Evolutionary conservation across 2,113 vertebrate species (phyloP).

Genomic region (Anhinga rufa): DNA sequence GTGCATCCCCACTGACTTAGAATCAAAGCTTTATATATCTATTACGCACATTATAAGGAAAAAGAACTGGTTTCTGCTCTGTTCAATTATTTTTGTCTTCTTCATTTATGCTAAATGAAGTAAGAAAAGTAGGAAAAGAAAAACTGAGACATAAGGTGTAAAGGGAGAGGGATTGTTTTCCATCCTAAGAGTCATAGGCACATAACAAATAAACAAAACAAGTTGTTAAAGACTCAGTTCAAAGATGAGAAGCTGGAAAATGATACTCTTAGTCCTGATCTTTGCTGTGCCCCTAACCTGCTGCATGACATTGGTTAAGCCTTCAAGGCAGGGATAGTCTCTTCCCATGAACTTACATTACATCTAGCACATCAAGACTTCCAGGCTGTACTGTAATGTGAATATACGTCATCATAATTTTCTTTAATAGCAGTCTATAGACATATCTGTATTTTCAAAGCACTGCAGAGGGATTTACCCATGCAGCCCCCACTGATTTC

Average conservation of each 20-base stretch:
- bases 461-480: background rate
- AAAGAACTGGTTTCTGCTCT: background rate
- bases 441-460: background rate
- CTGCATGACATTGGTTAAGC: background rate
- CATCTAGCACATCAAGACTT: background rate
- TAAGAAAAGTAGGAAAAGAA: background rate
- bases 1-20: background rate
- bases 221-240: background rate
- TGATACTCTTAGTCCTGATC: background rate
- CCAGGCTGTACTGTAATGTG: background rate
- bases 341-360: background rate
- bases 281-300: background rate
- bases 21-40: background rate
- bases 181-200: background rate
- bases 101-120: background rate
- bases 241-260: background rate
- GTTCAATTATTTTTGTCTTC: background rate
- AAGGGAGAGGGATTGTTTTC: background rate
- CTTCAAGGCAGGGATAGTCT: background rate
- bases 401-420: background rate
- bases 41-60: background rate
- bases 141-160: background rate
- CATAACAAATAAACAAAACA: background rate
- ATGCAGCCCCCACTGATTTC: background rate
- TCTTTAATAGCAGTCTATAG: conserved; percentile 21